Evolutionary conservation across 1,140 invertebrate genomes (phyloP), one percentile per base, ranked within the genome.

Genomic region (Sesamia nonagrioides): DNA sequence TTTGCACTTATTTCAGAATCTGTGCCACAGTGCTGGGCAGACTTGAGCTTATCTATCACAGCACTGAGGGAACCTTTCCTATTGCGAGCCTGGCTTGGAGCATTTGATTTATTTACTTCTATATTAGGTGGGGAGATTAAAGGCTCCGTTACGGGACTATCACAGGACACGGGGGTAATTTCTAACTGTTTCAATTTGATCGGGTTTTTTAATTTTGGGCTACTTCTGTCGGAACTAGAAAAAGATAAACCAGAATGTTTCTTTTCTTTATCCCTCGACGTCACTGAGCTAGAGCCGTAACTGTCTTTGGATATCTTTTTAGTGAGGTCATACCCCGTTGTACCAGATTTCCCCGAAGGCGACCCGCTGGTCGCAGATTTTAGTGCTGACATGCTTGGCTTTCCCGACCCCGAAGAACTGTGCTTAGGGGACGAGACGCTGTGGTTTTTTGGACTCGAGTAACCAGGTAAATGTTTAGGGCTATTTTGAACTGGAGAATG

Each of bases 361-460:
- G 95, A 95, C 0, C 95, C 94, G 84, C 96, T 97, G 1, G 97
- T 96, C 0, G 97, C 97, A 27, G 97, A 98, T 88, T 98, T 98
- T n/a, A 98, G 90, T 0, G 97, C 96, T 0, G 97, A 98, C 97
- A 98, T 98, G 85, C 98, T 98, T 0, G 98, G 98, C 88, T 98
- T 98, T 0, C 98, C 97, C 0, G 97, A 97, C 79, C 97, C 96
- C 0, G 96, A 96, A 1, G 96, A 96, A 69, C 95, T 96, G 78
- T 98, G 97, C 91, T 98, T 98, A 11, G 97, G 97, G 5, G 97
- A 97, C 27, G 96, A 97, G 0, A 96, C 96, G 37, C 97, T 91
- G 90, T 96, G 89, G 95, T 96, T 95, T 92, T 97, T 96, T 83
- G 97, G 97, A 94, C 96, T 97, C 66, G 95, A 97, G 79, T 95